phyloP scores from a whole-genome alignment of 2,113 vertebrate genomes.

The Peromyscus californicus region DNA sequence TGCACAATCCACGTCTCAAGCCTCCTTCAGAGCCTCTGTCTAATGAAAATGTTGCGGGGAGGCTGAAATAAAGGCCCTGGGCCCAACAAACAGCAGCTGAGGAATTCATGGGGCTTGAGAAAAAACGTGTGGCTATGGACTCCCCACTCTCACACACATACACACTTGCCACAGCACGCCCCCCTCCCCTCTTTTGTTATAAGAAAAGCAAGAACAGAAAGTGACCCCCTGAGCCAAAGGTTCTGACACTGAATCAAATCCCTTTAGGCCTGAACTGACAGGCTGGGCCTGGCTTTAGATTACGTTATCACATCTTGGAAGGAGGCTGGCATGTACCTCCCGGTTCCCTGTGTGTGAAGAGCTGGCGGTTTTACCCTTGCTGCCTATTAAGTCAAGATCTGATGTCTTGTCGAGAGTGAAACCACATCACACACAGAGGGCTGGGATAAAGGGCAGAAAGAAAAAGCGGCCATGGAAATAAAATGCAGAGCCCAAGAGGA shows the following conservation, averaged over 20 bases:
- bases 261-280: conserved; percentile 96
- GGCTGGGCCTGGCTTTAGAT: conserved; percentile 93
- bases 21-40: conserved; percentile 89
- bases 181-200: conserved; percentile 91
- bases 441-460: background rate
- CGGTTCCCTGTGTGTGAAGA: conserved; percentile 89
- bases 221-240: conserved; percentile 96
- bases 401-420: conserved; percentile 90
- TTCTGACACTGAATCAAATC: conserved; percentile 99
- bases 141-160: background rate
- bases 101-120: conserved; percentile 90
- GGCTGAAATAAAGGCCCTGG: conserved; percentile 90
- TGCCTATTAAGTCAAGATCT: conserved; percentile 93
- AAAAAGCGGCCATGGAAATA: background rate
- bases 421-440: conserved; percentile 77
- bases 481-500: accelerated
- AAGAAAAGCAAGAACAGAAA: conserved; percentile 94
- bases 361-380: conserved; percentile 89
- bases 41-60: conserved; percentile 97
- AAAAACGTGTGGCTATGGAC: background rate
- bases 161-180: background rate
- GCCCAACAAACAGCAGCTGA: conserved; percentile 89
- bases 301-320: conserved; percentile 96
- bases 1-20: conserved; percentile 87
- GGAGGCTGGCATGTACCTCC: conserved; percentile 90